These are phyloP conservation scores for Lethrus apterus DNA, from an alignment of 1,140 invertebrate species.

Conservation along the genomic window DNA sequence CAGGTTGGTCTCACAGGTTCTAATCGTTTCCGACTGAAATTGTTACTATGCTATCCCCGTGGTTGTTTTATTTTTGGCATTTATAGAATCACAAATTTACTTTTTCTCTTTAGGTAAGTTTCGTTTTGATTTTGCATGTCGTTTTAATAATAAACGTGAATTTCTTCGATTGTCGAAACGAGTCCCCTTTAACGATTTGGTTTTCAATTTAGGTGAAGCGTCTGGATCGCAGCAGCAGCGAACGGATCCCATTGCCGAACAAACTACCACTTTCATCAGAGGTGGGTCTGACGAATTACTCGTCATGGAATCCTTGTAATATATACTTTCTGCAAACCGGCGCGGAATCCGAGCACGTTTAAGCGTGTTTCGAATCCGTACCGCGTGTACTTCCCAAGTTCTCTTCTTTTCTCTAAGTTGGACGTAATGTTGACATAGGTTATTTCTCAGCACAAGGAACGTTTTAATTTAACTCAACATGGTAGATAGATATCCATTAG, in stretches of 20 bases:
- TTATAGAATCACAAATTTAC: conserved; percentile 2
- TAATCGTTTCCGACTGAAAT: no score
- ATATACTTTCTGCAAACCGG: no score
- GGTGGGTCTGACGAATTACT: no score
- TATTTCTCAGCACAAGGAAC: conserved; percentile 31
- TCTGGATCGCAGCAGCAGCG: background rate
- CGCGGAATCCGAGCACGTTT: no score
- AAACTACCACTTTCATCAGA: conserved; percentile 10
- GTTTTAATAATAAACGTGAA: background rate
- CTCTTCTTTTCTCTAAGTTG: background rate
- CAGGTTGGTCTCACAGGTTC: conserved; percentile 29
- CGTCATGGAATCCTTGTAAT: no score
- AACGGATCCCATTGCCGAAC: background rate
- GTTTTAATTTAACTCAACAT: conserved; percentile 43
- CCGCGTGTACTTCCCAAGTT: no score
- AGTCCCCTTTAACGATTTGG: background rate
- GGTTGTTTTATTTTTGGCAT: background rate
- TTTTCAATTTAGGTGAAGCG: conserved; percentile 8
- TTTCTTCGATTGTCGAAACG: background rate
- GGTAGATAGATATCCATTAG: conserved; percentile 31
- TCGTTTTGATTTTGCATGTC: conserved; percentile 12
- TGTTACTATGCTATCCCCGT: no score
- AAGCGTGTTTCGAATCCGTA: no score
- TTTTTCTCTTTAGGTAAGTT: conserved; percentile 8
- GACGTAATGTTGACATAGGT: background rate